These are phyloP conservation scores for Pyrochroa serraticornis DNA, from an alignment of 2,888 invertebrate genomes.

Conservation along the genomic window DNA sequence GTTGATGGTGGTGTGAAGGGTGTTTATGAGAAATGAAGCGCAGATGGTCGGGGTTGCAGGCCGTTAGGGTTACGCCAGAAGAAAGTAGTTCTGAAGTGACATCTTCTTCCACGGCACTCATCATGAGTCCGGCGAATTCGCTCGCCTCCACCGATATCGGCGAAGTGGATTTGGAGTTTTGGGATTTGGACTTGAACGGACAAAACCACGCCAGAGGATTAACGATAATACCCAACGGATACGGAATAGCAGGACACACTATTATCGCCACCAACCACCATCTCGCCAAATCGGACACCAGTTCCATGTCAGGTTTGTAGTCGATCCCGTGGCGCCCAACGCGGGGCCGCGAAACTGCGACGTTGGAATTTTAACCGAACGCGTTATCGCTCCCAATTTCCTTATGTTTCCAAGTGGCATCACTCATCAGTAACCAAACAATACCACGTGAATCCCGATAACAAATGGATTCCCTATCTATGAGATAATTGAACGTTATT, in stretches of 20 bases:
- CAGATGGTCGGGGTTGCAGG: slow-evolving; percentile 72
- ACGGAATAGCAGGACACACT: slow-evolving; percentile 52
- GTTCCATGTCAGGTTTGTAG: slow-evolving; percentile 58
- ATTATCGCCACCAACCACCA: slow-evolving; percentile 49
- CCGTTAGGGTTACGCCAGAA: slow-evolving; percentile 73
- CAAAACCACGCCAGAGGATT: slow-evolving; percentile 49
- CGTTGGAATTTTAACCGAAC: neutral
- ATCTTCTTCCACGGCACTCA: slow-evolving; percentile 73
- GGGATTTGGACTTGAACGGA: slow-evolving; percentile 72
- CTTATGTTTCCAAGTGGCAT: no score
- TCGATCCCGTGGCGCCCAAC: neutral
- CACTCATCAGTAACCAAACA: no score
- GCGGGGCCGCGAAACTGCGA: no score
- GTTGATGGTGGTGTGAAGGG: no score
- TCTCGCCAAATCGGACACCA: slow-evolving; percentile 57
- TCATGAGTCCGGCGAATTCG: slow-evolving; percentile 75
- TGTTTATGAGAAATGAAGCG: slow-evolving; percentile 68
- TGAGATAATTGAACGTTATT: no score
- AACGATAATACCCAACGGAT: slow-evolving; percentile 53
- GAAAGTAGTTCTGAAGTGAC: slow-evolving; percentile 79
- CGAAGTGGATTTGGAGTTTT: slow-evolving; percentile 79
- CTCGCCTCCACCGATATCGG: slow-evolving; percentile 78
- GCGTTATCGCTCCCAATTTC: no score
- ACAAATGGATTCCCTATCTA: no score
- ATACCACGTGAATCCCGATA: no score